Evolutionary conservation across 2,113 vertebrate species (phyloP), one percentile per base, ranked within the genome.

Genomic region (Origma solitaria): DNA sequence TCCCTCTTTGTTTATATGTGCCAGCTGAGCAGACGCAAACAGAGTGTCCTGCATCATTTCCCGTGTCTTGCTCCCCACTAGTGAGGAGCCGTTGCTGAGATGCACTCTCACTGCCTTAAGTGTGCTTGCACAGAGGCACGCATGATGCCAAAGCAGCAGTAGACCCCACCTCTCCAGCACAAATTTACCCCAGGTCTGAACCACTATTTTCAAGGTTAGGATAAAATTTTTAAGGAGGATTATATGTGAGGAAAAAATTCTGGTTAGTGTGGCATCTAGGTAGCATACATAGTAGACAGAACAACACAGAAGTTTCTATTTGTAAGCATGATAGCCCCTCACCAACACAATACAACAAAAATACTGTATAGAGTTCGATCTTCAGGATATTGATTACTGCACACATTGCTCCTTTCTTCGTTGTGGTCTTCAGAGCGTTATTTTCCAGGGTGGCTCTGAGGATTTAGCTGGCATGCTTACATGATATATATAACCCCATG

Each of bases 131-230:
- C 9, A 42, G 33, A 18, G n/a, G 23, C 19, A 51, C 3, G 0
- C 6, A 12, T 0, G 2, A 11, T 23, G 35, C 23, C 35, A 18
- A 56, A 68, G 44, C 33, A 35, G 25, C 2, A 0, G 19, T 1
- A 72, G 14, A 73, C 6, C 17, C 31, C 37, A 60, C 10, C 22
- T 49, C n/a, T 51, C 21, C 70, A 35, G 37, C 58, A 40, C 7
- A n/a, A 50, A 68, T 42, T n/a, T 53, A 35, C 11, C 45, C 40
- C 28, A 37, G 13, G 15, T 16, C 37, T 45, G 57, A 42, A 20
- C 33, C 22, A 4, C 12, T 45, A 3, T 42, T 87, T 90, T 62
- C 61, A 64, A 58, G 24, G 27, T 24, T 44, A 27, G 33, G 28
- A 54, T 78, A 64, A 93, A 85, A 66, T 54, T 20, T 92, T 56